Evolutionary conservation across 2,797 vertebrate genomes (phyloP), one percentile per base, ranked within the genome.

Genomic region (Ptychadena robeensis): DNA sequence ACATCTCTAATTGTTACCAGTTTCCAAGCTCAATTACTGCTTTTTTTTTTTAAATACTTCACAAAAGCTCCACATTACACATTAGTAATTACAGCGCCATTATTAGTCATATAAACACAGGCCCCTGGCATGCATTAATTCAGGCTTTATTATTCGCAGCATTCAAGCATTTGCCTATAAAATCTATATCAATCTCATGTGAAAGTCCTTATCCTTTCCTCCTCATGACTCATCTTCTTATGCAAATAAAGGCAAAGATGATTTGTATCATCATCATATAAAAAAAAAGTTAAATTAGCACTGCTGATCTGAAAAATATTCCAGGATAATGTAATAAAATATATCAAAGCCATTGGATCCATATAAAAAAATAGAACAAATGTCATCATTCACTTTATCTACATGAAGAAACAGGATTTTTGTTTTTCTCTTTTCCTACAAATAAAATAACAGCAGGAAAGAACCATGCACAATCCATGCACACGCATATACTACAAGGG

Each of bases 61-160:
- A 44, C 14, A 32, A 32, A 69, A 18, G 10, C 40, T 44, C 6
- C 9, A 28, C 40, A 30, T n/a, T n/a, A n/a, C n/a, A n/a, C n/a
- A n/a, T n/a, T 30, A 61, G 28, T 44, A 71, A 71, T 80, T 80
- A 70, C 37, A 15, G 10, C 2, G 11, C 32, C 32, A 79, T 79
- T 61, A 37, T 71, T 63, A 71, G 7, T 63, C 34, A 25, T 11
- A 71, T 53, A 74, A 31, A 61, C 32, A 64, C 4, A 22, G 44
- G 44, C 18, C 44, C 18, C 18, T 53, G 44, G 22, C 44, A 53
- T 59, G 71, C 48, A 57, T 73, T 44, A 31, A 32, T 73, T 73
- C 44, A 73, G 14, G 22, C 27, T 73, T 73, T 12, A 73, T 59
- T 57, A 53, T 73, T 73, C 71, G 34, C 44, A 73, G 48, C 40